Evolutionary conservation across 2,797 vertebrate genomes (phyloP).

Genomic region (Premnoplex brunnescens): DNA sequence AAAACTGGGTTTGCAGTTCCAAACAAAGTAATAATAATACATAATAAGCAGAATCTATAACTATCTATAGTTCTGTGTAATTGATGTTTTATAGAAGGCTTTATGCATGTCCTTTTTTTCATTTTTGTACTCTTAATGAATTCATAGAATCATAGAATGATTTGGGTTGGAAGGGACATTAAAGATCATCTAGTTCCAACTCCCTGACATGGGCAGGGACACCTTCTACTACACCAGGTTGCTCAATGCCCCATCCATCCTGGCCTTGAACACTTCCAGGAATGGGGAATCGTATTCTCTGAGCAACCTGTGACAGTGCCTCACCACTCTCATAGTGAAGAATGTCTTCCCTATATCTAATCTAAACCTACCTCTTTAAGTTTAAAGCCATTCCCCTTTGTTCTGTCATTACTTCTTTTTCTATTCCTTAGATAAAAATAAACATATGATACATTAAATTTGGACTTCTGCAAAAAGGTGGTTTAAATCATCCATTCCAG

Average conservation of each 20-base stretch:
- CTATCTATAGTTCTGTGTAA: not conserved
- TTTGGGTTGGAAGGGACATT: not conserved
- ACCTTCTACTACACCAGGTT: not conserved
- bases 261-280: not conserved
- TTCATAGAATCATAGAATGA: not conserved
- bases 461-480: not conserved
- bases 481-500: not conserved
- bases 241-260: not conserved
- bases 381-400: not conserved
- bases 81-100: not conserved
- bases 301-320: not conserved
- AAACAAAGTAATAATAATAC: not conserved
- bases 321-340: not conserved
- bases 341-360: not conserved
- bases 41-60: not conserved
- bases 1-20: not conserved
- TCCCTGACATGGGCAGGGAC: rapidly evolving
- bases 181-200: not conserved
- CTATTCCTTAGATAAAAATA: not conserved
- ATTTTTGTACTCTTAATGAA: not conserved
- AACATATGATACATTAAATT: not conserved
- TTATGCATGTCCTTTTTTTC: not conserved
- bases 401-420: not conserved
- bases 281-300: not conserved
- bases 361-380: not conserved